phyloP scores from a whole-genome alignment of 2,797 vertebrate species.

The Macroramphosus scolopax region DNA sequence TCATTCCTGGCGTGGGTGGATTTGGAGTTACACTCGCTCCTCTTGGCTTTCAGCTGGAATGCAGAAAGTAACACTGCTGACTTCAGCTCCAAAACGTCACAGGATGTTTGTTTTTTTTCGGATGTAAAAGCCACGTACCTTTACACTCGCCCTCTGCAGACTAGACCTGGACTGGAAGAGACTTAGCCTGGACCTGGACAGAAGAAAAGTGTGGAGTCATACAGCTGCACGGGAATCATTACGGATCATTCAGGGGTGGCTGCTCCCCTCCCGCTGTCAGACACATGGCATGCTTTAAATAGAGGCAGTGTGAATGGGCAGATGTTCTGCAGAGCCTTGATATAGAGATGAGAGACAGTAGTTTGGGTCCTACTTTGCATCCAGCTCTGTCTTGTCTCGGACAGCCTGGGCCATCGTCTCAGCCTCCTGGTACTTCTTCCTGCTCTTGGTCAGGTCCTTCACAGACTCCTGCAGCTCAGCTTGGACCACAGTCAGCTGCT shows the following conservation, averaged over 20 bases:
- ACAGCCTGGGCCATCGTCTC: slow-evolving; percentile 95
- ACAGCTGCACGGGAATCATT: background rate
- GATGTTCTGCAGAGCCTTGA: too few species aligned
- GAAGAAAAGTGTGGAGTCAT: background rate
- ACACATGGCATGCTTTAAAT: too few species aligned
- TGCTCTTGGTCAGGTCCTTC: slow-evolving; percentile 95
- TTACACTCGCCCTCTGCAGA: slow-evolving; percentile 96
- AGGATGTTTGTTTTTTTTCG: background rate
- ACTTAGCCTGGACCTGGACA: slow-evolving; percentile 91
- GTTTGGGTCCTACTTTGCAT: slow-evolving; percentile 86
- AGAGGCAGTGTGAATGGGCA: too few species aligned
- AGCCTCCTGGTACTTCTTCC: slow-evolving; percentile 97
- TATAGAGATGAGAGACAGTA: too few species aligned
- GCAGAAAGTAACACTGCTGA: background rate
- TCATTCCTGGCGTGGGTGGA: slow-evolving; percentile 92
- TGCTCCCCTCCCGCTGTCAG: too few species aligned
- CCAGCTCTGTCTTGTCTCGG: slow-evolving; percentile 93
- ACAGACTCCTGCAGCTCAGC: slow-evolving; percentile 93
- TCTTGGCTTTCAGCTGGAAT: slow-evolving; percentile 91
- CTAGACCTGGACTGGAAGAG: slow-evolving; percentile 97
- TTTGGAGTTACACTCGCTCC: slow-evolving; percentile 93
- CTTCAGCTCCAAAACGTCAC: background rate
- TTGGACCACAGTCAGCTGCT: slow-evolving; percentile 92
- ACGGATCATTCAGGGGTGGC: too few species aligned
- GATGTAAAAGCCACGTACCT: slow-evolving; percentile 74